Evolutionary conservation across 2,888 invertebrate genomes (phyloP).

Genomic region (Sipunculus nudus): DNA sequence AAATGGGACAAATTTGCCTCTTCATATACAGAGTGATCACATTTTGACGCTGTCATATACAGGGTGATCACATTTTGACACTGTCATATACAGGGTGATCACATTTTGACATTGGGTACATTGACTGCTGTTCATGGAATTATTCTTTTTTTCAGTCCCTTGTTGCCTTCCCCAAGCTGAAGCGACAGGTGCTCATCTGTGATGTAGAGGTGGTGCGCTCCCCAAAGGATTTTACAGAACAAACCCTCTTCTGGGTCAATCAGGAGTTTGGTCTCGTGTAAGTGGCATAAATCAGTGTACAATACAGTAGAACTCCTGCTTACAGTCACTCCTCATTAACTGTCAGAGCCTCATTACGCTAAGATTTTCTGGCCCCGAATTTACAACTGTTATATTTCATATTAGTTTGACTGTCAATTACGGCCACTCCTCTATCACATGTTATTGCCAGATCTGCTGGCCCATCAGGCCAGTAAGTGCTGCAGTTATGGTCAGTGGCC

Average conservation of each 20-base stretch:
- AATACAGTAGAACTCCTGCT: no score
- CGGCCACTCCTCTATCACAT: no score
- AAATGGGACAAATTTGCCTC: no score
- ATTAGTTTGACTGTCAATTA: no score
- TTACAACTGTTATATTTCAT: no score
- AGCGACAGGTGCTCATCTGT: slow-evolving; percentile 89
- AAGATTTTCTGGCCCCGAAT: no score
- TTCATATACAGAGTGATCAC: no score
- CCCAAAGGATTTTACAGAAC: slow-evolving; percentile 93
- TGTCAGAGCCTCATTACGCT: background rate
- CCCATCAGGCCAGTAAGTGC: no score
- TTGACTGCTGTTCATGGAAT: background rate
- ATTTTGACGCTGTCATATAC: background rate
- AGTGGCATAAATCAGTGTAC: slow-evolving; percentile 64
- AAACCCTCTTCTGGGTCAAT: slow-evolving; percentile 94
- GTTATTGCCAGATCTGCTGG: no score
- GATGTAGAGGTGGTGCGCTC: slow-evolving; percentile 80
- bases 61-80: background rate
- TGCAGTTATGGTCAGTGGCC: no score
- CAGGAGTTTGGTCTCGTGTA: slow-evolving; percentile 89
- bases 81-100: no score
- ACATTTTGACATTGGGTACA: background rate
- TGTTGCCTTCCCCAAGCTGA: slow-evolving; percentile 94
- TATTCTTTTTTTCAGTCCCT: slow-evolving; percentile 75
- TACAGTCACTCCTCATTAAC: no score